A percentile compares a stretch with the other conserved stretches of the same genome.
These are phyloP conservation scores for Ganaspis brasiliensis DNA, from an alignment of 2,888 invertebrate genomes.

Conservation along the genomic window DNA sequence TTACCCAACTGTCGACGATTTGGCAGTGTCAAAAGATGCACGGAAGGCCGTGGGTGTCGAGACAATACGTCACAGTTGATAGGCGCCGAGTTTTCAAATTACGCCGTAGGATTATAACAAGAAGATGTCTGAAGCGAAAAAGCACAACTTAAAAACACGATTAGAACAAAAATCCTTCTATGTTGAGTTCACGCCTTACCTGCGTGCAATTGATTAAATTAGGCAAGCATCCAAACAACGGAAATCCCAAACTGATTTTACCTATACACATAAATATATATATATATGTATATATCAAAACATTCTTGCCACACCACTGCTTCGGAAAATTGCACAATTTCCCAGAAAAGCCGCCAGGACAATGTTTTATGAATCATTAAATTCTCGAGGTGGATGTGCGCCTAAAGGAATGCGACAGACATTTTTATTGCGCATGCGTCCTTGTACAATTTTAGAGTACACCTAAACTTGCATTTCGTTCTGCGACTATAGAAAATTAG, in stretches of 20 bases:
- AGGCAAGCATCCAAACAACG: slow-evolving; percentile 20
- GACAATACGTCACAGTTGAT: slow-evolving; percentile 39
- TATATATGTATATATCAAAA: not conserved
- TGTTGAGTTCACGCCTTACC: not conserved
- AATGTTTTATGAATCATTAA: slow-evolving; percentile 42
- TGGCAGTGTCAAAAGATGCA: slow-evolving; percentile 29
- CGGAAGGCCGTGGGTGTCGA: slow-evolving; percentile 36
- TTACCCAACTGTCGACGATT: slow-evolving; percentile 31
- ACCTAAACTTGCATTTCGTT: not conserved
- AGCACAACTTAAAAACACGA: slow-evolving; percentile 1
- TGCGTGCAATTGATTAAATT: slow-evolving; percentile 18
- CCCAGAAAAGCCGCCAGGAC: slow-evolving; percentile 15
- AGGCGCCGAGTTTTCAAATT: slow-evolving; percentile 39
- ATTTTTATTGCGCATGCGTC: slow-evolving; percentile 33
- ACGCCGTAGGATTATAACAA: slow-evolving; percentile 2
- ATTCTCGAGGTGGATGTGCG: slow-evolving; percentile 23
- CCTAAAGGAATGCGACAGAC: slow-evolving; percentile 6
- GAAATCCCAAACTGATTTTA: not conserved
- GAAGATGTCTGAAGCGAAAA: slow-evolving; percentile 36
- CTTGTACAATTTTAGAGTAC: not conserved
- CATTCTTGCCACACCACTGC: slow-evolving; percentile 15
- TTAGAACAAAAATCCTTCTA: not conserved
- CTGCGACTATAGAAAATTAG: not conserved
- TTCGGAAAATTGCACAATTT: slow-evolving; percentile 27
- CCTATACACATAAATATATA: too few relatives aligned